Evolutionary conservation across 1,140 invertebrate genomes (phyloP).

Genomic region (Caenorhabditis elegans): DNA sequence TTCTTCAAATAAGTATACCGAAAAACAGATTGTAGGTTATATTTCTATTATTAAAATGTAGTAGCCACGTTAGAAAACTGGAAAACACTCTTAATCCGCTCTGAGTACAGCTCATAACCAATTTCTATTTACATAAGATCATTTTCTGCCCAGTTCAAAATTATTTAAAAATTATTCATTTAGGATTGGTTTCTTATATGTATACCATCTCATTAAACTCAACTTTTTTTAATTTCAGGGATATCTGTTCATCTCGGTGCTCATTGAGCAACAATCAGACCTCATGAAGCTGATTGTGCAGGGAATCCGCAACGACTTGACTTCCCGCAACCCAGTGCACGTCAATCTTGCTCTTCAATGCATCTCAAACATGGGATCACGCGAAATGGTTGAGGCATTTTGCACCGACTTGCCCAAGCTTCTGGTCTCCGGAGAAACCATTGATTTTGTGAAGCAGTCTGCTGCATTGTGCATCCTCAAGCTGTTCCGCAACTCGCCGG

Average conservation of each 20-base stretch:
- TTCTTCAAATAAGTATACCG: conserved; percentile 99
- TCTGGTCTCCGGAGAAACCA: conserved; percentile 96
- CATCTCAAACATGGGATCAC: conserved; percentile 98
- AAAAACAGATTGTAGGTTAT: conserved; percentile 96
- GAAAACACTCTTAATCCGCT: no score
- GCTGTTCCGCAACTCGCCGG: conserved; percentile 86
- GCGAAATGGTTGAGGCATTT: conserved; percentile 99
- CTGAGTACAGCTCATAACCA: no score
- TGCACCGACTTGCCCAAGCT: conserved; percentile 95
- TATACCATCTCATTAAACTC: no score
- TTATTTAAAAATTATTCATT: no score
- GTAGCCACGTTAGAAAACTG: no score
- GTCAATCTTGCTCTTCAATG: conserved; percentile 99
- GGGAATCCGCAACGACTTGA: conserved; percentile 92
- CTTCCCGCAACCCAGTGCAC: conserved; percentile 93
- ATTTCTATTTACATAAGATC: no score
- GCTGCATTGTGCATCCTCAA: conserved; percentile 92
- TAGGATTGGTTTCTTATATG: no score
- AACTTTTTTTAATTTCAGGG: conserved; percentile 74
- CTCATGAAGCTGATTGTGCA: conserved; percentile 98
- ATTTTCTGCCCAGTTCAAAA: no score
- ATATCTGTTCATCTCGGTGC: conserved; percentile 97
- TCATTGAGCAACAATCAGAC: conserved; percentile 98
- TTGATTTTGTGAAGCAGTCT: conserved; percentile 99
- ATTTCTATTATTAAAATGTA: not conserved